Base-by-base conservation (phyloP, 2,888 invertebrate species). In the Orthosia gracilis region DNA sequence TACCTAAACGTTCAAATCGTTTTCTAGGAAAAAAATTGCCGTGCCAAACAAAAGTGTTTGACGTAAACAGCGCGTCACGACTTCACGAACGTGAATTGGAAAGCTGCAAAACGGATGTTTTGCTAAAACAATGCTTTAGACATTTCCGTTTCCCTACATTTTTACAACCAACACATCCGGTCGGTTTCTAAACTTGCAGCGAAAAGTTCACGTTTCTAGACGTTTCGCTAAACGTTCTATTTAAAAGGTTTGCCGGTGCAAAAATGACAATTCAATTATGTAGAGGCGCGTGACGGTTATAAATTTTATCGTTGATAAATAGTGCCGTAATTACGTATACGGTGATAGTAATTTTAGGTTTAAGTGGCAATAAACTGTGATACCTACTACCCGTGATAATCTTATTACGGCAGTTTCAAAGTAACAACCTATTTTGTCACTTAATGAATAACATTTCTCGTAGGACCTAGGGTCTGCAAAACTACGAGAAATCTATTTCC, bases 241-340 rank as follows among this genome's bases (percentile, higher is more conserved):
- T 73, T 47, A 15, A 54, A 12, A 12, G 11, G 62, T 63, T 75
- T 74, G 66, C 66, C 26, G 54, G 45, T 23, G 15, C 70, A 47
- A 40, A 54, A 77, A 65, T 67, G 52, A 52, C 21, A 49, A 82
- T 70, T 18, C 52, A 78, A 78, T 84, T 72, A 81, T 49, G 52
- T 45, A 61, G 58, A 18, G 61, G 50, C 67, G 58, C 68, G 26
- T 71, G 71, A 71, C 23, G 49, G 54, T 61, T 70, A 68, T 82
- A 68, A 61, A 73, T 73, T 66, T 71, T 78, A 82, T 83, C 68
- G 55, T 54, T 77, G 82, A 83, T 81, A 81, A 84, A 57, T 63
- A 58, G 49, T 70, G 58, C 66, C 58, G 57, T 58, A 31, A 49
- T 47, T 67, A 62, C 31, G 49, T 65, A 71, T 61, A 64, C 54